Base-by-base conservation (phyloP, 2,888 invertebrate genomes). In the Hesperia comma region DNA sequence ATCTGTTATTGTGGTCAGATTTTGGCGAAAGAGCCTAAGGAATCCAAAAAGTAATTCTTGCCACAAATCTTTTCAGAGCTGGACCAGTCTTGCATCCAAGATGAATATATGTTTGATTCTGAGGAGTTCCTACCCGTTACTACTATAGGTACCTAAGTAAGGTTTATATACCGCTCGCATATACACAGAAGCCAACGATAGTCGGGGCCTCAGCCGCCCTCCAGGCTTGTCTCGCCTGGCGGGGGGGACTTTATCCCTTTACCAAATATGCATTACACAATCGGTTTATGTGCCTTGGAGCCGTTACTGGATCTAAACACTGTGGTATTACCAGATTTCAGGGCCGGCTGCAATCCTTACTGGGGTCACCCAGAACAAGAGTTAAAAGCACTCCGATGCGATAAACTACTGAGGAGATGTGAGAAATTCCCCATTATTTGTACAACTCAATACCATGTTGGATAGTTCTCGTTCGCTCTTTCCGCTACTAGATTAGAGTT, bases 341-440 rank as follows among this genome's bases (percentile, higher is more conserved):
- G 92, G 70, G 92, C 91, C 0, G 92, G 92, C 49, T 92, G 92
- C 74, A 92, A 92, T 69, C 90, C 89, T 0, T 92, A 92, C 71
- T 86, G 84, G 88, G 92, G 90, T 4, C 92, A 92, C 46, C 89
- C 90, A 0, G 86, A 92, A 6, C 92, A 92, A 69, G 91, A 92
- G 72, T 69, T 77, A 12, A 81, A 84, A 71, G 86, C 91, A 1
- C 71, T 92, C 3, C 79, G 86, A 26, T 92, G 92, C 72, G 90
- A 92, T 40, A 79, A 75, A 26, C 71, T 79, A 10, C 71, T 92
- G 3, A 76, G 90, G 14, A 81, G 91, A 84, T 92, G 92, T 92
- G 14, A 51, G 63, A 3, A 14, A 8, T 14, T 37, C 37, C 37
- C 8, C 37, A 10, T 37, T 37, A 10, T 12, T 26, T 26, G 5